A percentile compares a stretch with the other conserved stretches of the same genome.
Conservation (phyloP, 2,888 invertebrate genomes). For the Willowsia nigromaculata region DNA sequence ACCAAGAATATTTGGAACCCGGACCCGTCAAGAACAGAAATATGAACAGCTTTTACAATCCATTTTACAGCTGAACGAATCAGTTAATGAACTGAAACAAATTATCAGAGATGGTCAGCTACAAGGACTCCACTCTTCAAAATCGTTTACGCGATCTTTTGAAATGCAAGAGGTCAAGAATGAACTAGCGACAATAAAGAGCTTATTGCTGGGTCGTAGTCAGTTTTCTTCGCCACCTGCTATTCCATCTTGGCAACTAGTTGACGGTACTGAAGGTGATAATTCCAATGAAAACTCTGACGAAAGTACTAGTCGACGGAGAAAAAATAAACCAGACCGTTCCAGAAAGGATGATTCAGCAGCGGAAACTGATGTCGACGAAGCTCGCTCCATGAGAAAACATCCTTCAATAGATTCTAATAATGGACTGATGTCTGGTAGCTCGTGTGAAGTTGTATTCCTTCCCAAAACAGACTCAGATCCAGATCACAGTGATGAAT, state of each 20-base stretch:
- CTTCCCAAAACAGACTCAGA: conserved; percentile 77
- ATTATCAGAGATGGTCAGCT: conserved; percentile 73
- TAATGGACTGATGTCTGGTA: conserved; percentile 76
- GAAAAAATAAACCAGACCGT: conserved; percentile 58
- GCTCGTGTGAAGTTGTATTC: conserved; percentile 78
- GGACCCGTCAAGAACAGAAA: conserved; percentile 75
- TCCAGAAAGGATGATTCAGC: conserved; percentile 59
- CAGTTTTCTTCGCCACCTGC: conserved; percentile 77
- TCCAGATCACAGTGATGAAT: conserved; percentile 77
- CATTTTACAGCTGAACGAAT: conserved; percentile 76
- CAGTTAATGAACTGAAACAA: conserved; percentile 76
- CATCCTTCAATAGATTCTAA: conserved; percentile 76
- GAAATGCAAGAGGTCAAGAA: conserved; percentile 85
- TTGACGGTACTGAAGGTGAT: conserved; percentile 73
- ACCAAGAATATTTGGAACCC: conserved; percentile 86
- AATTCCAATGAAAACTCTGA: conserved; percentile 74
- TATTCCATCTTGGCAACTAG: conserved; percentile 78
- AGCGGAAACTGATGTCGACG: conserved; percentile 49
- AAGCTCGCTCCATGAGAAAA: conserved; percentile 71
- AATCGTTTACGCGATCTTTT: conserved; percentile 54
- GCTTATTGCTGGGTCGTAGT: conserved; percentile 84
- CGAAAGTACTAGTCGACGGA: conserved; percentile 63
- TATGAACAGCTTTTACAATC: conserved; percentile 76
- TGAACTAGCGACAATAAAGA: conserved; percentile 87
- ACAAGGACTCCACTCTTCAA: conserved; percentile 50